phyloP scores from a whole-genome alignment of 2,113 vertebrate species.

The Bufo gargarizans region DNA sequence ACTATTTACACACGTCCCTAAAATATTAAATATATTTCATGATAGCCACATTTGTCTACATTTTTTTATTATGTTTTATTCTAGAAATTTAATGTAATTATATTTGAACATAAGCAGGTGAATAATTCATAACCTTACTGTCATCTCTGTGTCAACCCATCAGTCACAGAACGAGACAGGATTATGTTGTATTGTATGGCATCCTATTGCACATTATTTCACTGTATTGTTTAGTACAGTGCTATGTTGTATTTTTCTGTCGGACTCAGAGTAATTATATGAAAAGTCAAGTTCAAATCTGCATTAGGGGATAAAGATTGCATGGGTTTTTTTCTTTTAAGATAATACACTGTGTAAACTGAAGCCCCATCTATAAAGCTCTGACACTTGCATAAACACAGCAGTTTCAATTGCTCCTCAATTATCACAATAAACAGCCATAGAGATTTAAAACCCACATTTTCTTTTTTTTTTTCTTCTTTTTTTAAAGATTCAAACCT shows the following conservation, averaged over 20 bases:
- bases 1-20: too few species aligned
- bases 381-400: constrained; percentile 32
- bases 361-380: not conserved
- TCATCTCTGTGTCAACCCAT: not conserved
- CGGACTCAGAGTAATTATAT: not conserved
- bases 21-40: too few species aligned
- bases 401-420: constrained; percentile 7
- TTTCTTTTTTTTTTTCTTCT: constrained; percentile 12
- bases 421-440: constrained; percentile 47
- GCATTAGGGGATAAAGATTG: not conserved
- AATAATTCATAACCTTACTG: too few species aligned
- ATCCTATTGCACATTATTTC: not conserved
- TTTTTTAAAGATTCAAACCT: not conserved
- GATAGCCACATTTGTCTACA: too few species aligned
- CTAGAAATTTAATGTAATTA: too few species aligned
- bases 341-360: not conserved
- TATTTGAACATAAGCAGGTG: too few species aligned
- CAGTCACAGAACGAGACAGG: not conserved
- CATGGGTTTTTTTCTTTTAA: not conserved
- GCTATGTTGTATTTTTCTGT: not conserved
- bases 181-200: not conserved
- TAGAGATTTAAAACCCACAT: constrained; percentile 16
- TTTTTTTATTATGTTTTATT: too few species aligned
- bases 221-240: not conserved
- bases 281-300: not conserved